phyloP scores from a whole-genome alignment of 2,888 invertebrate genomes.

The Drosophila suboccidentalis region DNA sequence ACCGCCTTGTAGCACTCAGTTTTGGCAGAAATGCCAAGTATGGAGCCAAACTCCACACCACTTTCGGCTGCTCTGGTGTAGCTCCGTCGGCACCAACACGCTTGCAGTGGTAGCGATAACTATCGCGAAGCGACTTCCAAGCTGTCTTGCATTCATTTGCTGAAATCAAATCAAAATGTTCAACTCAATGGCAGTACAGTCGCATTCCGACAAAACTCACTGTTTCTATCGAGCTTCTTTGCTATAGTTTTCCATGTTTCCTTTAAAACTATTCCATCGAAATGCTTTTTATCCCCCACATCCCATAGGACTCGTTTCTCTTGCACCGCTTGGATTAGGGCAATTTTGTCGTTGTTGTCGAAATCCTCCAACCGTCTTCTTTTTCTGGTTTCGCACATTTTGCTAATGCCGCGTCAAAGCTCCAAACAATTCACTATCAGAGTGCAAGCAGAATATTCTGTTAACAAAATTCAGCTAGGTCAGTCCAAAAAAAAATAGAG shows the following conservation, averaged over 20 bases:
- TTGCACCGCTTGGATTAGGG: not conserved
- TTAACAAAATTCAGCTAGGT: not conserved
- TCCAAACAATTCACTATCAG: not conserved
- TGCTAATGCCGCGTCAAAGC: not conserved
- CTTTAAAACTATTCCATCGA: not conserved
- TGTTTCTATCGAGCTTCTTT: not conserved
- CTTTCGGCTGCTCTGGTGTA: not conserved
- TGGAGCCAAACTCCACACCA: not conserved
- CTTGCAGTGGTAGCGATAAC: conserved; percentile 3
- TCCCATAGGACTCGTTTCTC: not conserved
- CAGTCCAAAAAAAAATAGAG: not conserved
- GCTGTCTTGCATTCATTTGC: not conserved
- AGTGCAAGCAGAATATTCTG: not conserved
- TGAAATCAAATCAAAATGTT: not conserved
- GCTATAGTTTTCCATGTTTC: not conserved
- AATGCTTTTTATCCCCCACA: not conserved
- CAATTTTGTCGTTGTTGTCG: not conserved
- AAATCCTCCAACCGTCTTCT: not conserved
- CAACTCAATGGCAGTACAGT: not conserved
- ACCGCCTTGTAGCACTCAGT: not conserved
- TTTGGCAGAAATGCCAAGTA: not conserved
- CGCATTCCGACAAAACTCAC: not conserved
- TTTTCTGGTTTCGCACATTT: not conserved
- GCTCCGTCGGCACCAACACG: not conserved
- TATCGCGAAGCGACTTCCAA: conserved; percentile 2